Percentiles rank a stretch among this genome's conserved stretches.
Evolutionary conservation across 1,140 invertebrate species (phyloP).

Genomic region (Lordiphosa clarofinis): DNA sequence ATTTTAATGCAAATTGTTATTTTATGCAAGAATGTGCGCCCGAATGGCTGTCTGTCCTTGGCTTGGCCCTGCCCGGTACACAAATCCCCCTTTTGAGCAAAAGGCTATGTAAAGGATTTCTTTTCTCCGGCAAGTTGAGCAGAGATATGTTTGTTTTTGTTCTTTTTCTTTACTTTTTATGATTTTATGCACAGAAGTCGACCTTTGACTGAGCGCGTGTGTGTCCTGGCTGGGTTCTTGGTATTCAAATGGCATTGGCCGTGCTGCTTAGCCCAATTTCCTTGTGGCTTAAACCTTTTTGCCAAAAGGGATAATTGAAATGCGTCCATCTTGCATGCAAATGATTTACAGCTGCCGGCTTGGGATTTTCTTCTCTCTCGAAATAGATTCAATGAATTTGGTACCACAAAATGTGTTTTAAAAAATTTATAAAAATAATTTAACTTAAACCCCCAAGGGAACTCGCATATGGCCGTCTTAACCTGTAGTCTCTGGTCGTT

Average conservation of each 20-base stretch:
- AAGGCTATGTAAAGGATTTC: constrained; percentile 69
- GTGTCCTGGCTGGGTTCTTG: constrained; percentile 12
- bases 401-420: constrained; percentile 43
- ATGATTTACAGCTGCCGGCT: constrained; percentile 50
- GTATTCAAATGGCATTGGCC: constrained; percentile 45
- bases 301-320: constrained; percentile 64
- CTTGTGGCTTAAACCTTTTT: constrained; percentile 44
- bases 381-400: constrained; percentile 29
- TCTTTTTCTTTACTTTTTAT: constrained; percentile 28
- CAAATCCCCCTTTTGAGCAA: constrained; percentile 63
- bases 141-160: constrained; percentile 43
- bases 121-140: constrained; percentile 40
- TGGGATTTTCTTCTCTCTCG: constrained; percentile 1
- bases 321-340: constrained; percentile 49
- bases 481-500: not conserved
- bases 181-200: constrained; percentile 49
- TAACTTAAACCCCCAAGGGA: constrained; percentile 27
- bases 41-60: constrained; percentile 30
- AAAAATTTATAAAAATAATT: constrained; percentile 58
- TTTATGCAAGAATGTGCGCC: constrained; percentile 69
- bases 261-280: constrained; percentile 42
- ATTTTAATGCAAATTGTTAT: constrained; percentile 77
- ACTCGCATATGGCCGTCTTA: constrained; percentile 33
- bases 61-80: constrained; percentile 14
- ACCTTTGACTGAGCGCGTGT: constrained; percentile 46